phyloP scores from a whole-genome alignment of 2,888 invertebrate species.

The Scaptomyza cyrtandrae region DNA sequence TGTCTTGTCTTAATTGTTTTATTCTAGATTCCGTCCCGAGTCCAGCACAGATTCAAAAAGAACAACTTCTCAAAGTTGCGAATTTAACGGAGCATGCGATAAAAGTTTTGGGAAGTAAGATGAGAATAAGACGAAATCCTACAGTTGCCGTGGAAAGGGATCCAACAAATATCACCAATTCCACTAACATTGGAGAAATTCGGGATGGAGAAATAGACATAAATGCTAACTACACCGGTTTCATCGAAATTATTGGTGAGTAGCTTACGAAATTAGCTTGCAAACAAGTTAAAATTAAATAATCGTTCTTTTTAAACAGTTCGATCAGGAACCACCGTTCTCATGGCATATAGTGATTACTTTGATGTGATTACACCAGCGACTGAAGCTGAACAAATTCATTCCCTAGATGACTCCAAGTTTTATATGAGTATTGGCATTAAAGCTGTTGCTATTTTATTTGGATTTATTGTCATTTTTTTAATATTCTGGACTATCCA shows the following conservation, averaged over 20 bases:
- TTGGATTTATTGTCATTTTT: slow-evolving; percentile 87
- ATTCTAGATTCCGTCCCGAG: slow-evolving; percentile 35
- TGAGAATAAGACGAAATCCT: slow-evolving; percentile 74
- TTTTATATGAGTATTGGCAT: slow-evolving; percentile 87
- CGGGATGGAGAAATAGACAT: slow-evolving; percentile 91
- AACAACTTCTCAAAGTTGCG: slow-evolving; percentile 74
- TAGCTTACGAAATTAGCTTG: slow-evolving; percentile 30
- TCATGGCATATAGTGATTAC: slow-evolving; percentile 91
- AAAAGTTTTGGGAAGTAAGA: slow-evolving; percentile 76
- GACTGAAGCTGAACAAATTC: slow-evolving; percentile 84
- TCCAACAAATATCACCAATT: slow-evolving; percentile 41
- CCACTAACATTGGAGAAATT: slow-evolving; percentile 79
- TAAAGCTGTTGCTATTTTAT: slow-evolving; percentile 88
- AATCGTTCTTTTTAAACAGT: slow-evolving; percentile 54
- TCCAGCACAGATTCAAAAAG: slow-evolving; percentile 68
- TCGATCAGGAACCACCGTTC: slow-evolving; percentile 82
- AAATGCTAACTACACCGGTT: slow-evolving; percentile 93
- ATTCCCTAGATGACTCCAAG: slow-evolving; percentile 84
- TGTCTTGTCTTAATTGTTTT: neutral
- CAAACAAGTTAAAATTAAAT: neutral
- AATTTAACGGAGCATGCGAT: slow-evolving; percentile 80
- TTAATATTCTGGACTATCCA: slow-evolving; percentile 88
- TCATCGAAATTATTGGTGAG: slow-evolving; percentile 92
- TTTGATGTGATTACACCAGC: slow-evolving; percentile 90
- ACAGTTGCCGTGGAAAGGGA: slow-evolving; percentile 67